phyloP scores from a whole-genome alignment of 2,113 vertebrate species.

The Xenopus laevis region DNA sequence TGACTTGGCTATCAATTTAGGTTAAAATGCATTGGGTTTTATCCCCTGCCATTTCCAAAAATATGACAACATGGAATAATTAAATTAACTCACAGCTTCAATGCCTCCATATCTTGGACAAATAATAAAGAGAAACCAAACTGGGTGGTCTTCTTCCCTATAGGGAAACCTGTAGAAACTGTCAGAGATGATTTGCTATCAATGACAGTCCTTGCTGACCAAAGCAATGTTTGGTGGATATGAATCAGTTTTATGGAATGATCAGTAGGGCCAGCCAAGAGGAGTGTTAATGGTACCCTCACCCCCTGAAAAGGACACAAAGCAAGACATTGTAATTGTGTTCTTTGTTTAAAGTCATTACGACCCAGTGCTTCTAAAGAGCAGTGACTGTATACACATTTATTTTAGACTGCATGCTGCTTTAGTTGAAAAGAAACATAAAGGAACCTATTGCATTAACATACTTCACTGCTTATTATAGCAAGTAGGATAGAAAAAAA shows the following conservation, averaged over 20 bases:
- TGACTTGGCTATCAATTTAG: too few species aligned
- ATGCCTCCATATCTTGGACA: conserved; percentile 41
- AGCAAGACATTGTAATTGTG: conserved; percentile 27
- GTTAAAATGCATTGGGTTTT: too few species aligned
- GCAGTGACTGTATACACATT: conserved; percentile 35
- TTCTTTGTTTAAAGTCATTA: conserved; percentile 43
- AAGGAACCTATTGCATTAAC: neutral
- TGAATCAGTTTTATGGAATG: conserved; percentile 42
- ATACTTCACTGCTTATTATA: conserved; percentile 7
- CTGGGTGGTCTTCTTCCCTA: conserved; percentile 27
- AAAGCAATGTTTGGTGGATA: conserved; percentile 44
- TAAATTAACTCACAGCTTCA: conserved; percentile 22
- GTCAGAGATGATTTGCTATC: conserved; percentile 44
- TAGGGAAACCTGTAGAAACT: conserved; percentile 8
- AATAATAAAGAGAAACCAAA: neutral
- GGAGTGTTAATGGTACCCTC: conserved; percentile 35
- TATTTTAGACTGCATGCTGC: neutral
- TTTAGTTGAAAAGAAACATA: neutral
- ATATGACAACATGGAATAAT: conserved; percentile 6
- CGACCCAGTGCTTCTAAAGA: conserved; percentile 41
- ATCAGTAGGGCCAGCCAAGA: conserved; percentile 41
- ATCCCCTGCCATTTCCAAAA: neutral
- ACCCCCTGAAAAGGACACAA: conserved; percentile 34
- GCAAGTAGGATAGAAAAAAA: neutral
- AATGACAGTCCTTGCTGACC: neutral